phyloP scores from a whole-genome alignment of 2,113 vertebrate genomes.

The Periophthalmus modestus region DNA sequence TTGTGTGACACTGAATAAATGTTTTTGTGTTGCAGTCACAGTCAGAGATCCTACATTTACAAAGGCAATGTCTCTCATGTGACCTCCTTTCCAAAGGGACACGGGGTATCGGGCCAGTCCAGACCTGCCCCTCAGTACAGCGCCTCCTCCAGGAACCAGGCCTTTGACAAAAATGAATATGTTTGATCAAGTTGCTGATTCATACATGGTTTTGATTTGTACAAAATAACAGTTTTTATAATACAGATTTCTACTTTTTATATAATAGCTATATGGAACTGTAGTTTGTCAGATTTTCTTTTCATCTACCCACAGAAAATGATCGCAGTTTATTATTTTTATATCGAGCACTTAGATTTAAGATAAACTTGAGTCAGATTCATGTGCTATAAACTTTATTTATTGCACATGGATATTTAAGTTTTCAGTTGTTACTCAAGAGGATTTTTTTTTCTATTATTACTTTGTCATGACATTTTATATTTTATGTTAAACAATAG shows the following conservation, averaged over 20 bases:
- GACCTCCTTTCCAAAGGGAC: constrained; percentile 79
- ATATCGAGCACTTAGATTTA: neutral
- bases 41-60: constrained; percentile 74
- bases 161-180: constrained; percentile 81
- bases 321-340: neutral
- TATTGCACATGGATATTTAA: neutral
- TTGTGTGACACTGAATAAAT: neutral
- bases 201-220: neutral
- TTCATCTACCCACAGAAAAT: neutral
- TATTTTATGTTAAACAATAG: neutral
- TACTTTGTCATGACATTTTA: neutral
- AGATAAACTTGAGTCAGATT: too few species aligned
- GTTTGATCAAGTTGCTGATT: constrained; percentile 58
- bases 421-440: neutral
- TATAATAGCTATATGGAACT: neutral
- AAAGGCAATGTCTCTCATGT: constrained; percentile 80
- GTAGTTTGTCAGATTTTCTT: neutral
- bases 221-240: neutral
- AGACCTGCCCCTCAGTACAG: constrained; percentile 62
- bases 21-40: constrained; percentile 38
- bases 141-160: constrained; percentile 63
- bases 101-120: constrained; percentile 68
- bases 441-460: neutral
- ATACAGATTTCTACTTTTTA: neutral
- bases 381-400: neutral